Evolutionary conservation across 1,140 invertebrate genomes (phyloP).

Genomic region (Colletes gigas): DNA sequence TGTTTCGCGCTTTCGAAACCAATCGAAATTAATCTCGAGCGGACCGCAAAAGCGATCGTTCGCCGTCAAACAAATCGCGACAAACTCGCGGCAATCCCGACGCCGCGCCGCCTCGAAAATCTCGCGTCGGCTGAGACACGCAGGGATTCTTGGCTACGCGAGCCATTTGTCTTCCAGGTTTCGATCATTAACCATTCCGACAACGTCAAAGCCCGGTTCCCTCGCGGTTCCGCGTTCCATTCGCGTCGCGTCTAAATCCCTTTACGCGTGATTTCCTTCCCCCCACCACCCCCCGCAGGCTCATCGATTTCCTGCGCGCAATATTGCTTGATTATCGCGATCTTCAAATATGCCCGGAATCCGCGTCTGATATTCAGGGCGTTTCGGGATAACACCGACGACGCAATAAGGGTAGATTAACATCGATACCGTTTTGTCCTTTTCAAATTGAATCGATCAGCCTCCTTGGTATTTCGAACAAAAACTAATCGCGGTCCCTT

Average conservation of each 20-base stretch:
- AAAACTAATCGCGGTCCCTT: no score
- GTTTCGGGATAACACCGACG: no score
- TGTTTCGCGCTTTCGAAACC: neutral
- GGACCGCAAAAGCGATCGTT: constrained; percentile 27
- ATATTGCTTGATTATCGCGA: constrained; percentile 24
- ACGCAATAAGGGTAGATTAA: no score
- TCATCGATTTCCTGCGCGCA: no score
- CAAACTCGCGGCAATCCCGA: constrained; percentile 35
- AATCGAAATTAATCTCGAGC: constrained; percentile 27
- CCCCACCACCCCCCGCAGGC: no score
- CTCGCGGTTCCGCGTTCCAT: neutral
- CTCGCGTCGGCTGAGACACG: constrained; percentile 6
- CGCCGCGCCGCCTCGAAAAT: neutral
- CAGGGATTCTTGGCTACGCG: neutral
- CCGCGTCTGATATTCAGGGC: no score
- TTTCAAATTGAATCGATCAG: no score
- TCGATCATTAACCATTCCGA: constrained; percentile 16
- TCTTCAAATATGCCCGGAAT: constrained; percentile 36
- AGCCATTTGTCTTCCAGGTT: neutral
- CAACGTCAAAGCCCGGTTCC: neutral
- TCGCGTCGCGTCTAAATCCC: neutral
- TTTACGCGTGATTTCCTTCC: neutral
- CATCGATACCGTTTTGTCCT: no score
- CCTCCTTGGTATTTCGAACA: no score
- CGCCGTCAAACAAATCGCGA: constrained; percentile 23